Base-by-base conservation (phyloP, 2,888 invertebrate genomes). In the Coecobrya sp. region DNA sequence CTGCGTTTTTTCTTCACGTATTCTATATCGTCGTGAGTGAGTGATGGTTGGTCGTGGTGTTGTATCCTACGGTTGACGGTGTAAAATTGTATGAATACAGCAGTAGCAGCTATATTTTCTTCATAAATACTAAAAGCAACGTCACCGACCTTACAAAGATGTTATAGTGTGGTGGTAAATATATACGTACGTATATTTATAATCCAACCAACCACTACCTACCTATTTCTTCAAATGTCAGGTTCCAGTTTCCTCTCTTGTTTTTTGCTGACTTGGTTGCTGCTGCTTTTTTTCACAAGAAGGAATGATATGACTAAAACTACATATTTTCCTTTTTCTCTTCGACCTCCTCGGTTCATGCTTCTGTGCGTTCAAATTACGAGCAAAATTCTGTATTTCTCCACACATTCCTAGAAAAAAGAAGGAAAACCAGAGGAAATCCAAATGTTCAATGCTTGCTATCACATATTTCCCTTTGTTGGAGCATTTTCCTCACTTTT, bases 191-290 rank as follows among this genome's bases (percentile, higher is more conserved):
- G 42, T 19, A 73, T 16, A 42, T 73, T n/a, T 7, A 42, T 65
- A 19, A 27, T 25, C 22, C 22, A 52, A 49, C 73, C 59, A 22
- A n/a, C n/a, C n/a, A n/a, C n/a, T n/a, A n/a, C n/a, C 62, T 45
- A 79, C 65, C 82, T 68, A 68, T 89, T 89, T 89, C 89, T 82
- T 82, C 45, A 89, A 89, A 89, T 89, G 89, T 89, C 89, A 89
- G 70, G 52, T 55, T 88, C 81, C 59, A 65, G 68, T 68, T 85
- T 85, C 85, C 85, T 85, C 65, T 42, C 22, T n/a, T 52, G 62
- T 70, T 59, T 70, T 65, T 45, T 49, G 65, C 79, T 79, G 88
- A 88, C 79, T 79, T 49, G 76, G 76, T 49, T 73, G 65, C 87
- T 88, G 10, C 13, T 49, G 62, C 25, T 36, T 76, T 52, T 22